phyloP scores from a whole-genome alignment of 2,888 invertebrate species.

The Stomorhina lunata region DNA sequence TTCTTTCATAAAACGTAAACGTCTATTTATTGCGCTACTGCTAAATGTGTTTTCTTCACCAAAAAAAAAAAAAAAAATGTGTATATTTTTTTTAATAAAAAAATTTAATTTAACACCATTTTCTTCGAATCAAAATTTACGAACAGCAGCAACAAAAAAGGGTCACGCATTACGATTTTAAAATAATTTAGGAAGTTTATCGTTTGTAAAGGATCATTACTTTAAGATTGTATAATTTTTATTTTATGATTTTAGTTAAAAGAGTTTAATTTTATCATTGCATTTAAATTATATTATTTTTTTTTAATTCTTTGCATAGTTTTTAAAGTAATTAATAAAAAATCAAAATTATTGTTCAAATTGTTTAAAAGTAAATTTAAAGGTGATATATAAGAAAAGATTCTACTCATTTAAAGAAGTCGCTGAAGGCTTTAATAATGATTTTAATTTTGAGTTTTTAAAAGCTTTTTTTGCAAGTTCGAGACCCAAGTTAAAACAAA shows the following conservation, averaged over 20 bases:
- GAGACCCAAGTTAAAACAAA: too few relatives aligned
- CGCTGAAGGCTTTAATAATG: too few relatives aligned
- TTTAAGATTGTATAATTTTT: neutral
- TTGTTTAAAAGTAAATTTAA: neutral
- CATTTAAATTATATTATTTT: neutral
- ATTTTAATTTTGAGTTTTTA: too few relatives aligned
- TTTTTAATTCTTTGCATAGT: constrained; percentile 5
- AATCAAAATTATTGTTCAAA: constrained; percentile 34
- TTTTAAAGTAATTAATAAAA: neutral
- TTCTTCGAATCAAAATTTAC: neutral
- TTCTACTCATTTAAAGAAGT: too few relatives aligned
- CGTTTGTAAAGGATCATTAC: neutral
- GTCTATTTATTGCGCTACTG: constrained; percentile 65
- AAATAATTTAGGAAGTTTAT: neutral
- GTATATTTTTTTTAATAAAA: neutral
- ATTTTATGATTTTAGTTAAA: constrained; percentile 7
- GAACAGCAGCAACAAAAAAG: constrained; percentile 46
- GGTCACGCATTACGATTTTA: constrained; percentile 63
- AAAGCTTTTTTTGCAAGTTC: too few relatives aligned
- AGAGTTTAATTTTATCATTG: neutral
- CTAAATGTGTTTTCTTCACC: constrained; percentile 67
- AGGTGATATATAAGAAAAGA: too few relatives aligned
- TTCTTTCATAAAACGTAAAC: constrained; percentile 61
- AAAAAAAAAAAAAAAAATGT: constrained; percentile 41
- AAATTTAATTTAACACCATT: neutral